phyloP scores from a whole-genome alignment of 2,113 vertebrate genomes.

The Sigmodon hispidus region DNA sequence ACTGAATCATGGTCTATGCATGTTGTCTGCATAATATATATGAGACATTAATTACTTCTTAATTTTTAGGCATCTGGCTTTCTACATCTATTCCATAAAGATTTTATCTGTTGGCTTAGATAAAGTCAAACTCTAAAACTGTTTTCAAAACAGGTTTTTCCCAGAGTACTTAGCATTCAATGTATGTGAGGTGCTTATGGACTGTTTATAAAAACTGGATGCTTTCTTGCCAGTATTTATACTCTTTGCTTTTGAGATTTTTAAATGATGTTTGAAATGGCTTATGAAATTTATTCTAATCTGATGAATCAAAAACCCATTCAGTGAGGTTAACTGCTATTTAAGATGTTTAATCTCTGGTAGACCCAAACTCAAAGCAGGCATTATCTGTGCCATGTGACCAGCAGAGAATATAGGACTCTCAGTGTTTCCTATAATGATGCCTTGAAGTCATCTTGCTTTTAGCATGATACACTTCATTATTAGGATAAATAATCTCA shows the following conservation, averaged over 20 bases:
- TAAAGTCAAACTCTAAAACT: background rate
- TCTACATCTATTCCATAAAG: background rate
- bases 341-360: background rate
- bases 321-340: background rate
- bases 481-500: background rate
- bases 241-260: conserved; percentile 32
- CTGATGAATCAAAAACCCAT: background rate
- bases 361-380: background rate
- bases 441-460: conserved; percentile 72
- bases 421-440: conserved; percentile 71
- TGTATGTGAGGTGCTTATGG: background rate
- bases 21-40: background rate
- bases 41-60: background rate
- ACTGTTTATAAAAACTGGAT: background rate
- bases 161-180: background rate
- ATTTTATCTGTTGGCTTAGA: background rate
- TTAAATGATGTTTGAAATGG: conserved; percentile 3
- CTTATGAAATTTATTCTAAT: background rate
- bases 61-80: background rate
- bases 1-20: background rate
- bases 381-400: background rate
- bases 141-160: conserved; percentile 29
- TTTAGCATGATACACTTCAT: conserved; percentile 58
- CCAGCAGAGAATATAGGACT: background rate
- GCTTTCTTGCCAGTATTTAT: conserved; percentile 32